phyloP scores from a whole-genome alignment of 2,113 vertebrate genomes.

The Elgaria multicarinata region DNA sequence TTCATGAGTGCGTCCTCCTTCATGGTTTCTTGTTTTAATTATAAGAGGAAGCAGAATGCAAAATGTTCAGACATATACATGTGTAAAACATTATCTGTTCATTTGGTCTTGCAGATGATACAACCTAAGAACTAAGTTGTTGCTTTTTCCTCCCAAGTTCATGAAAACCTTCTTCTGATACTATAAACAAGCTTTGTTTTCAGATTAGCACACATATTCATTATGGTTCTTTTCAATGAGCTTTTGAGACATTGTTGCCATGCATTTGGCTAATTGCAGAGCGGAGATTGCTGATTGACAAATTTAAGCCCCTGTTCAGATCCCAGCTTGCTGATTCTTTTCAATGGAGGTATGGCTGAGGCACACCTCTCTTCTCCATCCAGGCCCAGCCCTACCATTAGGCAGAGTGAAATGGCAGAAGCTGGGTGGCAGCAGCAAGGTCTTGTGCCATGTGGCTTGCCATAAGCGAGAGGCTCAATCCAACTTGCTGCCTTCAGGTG shows the following conservation, averaged over 20 bases:
- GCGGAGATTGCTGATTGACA: no score
- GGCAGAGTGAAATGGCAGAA: no score
- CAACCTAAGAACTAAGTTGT: slow-evolving; percentile 27
- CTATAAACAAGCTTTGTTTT: slow-evolving; percentile 34
- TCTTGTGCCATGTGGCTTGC: no score
- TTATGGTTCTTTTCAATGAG: neutral
- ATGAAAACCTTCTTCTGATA: neutral
- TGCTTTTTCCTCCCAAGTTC: neutral
- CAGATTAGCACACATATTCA: slow-evolving; percentile 37
- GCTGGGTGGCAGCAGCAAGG: no score
- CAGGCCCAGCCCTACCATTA: neutral
- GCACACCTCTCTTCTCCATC: neutral
- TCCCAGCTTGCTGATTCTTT: neutral
- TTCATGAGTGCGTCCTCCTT: slow-evolving; percentile 62
- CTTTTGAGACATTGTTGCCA: neutral
- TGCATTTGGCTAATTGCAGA: neutral
- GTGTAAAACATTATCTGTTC: slow-evolving; percentile 55
- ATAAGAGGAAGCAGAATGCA: slow-evolving; percentile 48
- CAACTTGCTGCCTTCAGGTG: no score
- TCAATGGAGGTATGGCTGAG: neutral
- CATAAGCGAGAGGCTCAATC: no score
- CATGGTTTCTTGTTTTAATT: slow-evolving; percentile 56
- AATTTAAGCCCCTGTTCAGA: neutral
- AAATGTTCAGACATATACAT: slow-evolving; percentile 47
- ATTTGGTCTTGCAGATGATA: slow-evolving; percentile 38